Conservation (phyloP, 2,888 invertebrate genomes). For the Herminia tarsipennalis region DNA sequence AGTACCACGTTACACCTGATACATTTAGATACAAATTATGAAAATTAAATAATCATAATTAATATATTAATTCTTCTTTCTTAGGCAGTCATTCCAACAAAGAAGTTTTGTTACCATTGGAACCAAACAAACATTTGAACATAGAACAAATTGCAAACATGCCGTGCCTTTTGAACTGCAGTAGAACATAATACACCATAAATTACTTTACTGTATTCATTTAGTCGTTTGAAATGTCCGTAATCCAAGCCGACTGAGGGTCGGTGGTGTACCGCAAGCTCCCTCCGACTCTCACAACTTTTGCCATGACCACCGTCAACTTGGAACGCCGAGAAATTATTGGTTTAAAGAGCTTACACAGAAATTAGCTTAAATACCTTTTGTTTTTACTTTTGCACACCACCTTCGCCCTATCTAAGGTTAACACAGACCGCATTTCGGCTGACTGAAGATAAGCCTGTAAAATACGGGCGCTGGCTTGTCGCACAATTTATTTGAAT, state of each 20-base stretch:
- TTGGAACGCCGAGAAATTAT: constrained; percentile 51
- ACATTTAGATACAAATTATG: too few species aligned
- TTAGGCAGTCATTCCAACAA: too few species aligned
- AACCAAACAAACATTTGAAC: neutral
- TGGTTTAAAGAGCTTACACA: constrained; percentile 40
- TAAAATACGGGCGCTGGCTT: constrained; percentile 34
- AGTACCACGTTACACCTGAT: too few species aligned
- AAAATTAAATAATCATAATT: too few species aligned
- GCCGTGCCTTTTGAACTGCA: constrained; percentile 8
- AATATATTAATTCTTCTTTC: too few species aligned
- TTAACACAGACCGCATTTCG: constrained; percentile 39
- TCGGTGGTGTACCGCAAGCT: constrained; percentile 60
- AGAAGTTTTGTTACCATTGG: too few species aligned
- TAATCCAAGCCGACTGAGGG: constrained; percentile 59
- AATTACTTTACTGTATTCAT: constrained; percentile 42
- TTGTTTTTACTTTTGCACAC: constrained; percentile 33
- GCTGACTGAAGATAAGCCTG: constrained; percentile 42
- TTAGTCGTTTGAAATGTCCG: constrained; percentile 45
- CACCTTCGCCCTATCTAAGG: constrained; percentile 35
- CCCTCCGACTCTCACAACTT: constrained; percentile 57
- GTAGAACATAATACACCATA: constrained; percentile 33
- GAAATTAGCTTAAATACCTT: constrained; percentile 46
- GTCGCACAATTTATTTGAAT: constrained; percentile 39
- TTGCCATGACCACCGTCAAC: constrained; percentile 55
- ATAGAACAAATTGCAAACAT: neutral